These are phyloP conservation scores for Alces alces DNA, from an alignment of 2,113 vertebrate species.

Conservation along the genomic window DNA sequence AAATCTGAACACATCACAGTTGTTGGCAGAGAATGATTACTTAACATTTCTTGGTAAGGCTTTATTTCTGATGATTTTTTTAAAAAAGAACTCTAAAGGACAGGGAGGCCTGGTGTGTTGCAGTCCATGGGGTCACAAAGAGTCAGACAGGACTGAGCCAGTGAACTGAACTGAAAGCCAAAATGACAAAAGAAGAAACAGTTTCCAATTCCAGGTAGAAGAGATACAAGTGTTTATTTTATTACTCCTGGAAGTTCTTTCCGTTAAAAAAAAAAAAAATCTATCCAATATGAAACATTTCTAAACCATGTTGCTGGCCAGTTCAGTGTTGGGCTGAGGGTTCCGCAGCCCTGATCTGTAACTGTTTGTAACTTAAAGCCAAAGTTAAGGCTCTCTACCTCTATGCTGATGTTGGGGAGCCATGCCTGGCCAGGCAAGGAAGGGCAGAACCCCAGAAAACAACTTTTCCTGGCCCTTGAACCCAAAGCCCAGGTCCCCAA, in stretches of 20 bases:
- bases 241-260: not conserved
- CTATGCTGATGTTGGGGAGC: not conserved
- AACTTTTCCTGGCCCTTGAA: not conserved
- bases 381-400: not conserved
- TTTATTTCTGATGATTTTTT: not conserved
- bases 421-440: not conserved
- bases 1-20: accelerated
- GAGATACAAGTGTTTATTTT: not conserved
- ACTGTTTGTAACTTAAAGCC: not conserved
- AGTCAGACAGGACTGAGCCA: not conserved
- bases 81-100: not conserved
- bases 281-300: not conserved
- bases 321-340: not conserved
- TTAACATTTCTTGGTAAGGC: not conserved
- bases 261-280: not conserved
- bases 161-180: not conserved
- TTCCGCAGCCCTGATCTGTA: not conserved
- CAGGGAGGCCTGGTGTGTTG: not conserved
- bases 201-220: not conserved
- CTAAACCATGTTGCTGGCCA: not conserved
- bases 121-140: not conserved
- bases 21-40: not conserved
- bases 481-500: not conserved
- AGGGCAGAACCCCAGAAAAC: not conserved
- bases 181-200: not conserved